These are phyloP conservation scores for Drosophila lutescens DNA, from an alignment of 2,888 invertebrate genomes.

Conservation along the genomic window DNA sequence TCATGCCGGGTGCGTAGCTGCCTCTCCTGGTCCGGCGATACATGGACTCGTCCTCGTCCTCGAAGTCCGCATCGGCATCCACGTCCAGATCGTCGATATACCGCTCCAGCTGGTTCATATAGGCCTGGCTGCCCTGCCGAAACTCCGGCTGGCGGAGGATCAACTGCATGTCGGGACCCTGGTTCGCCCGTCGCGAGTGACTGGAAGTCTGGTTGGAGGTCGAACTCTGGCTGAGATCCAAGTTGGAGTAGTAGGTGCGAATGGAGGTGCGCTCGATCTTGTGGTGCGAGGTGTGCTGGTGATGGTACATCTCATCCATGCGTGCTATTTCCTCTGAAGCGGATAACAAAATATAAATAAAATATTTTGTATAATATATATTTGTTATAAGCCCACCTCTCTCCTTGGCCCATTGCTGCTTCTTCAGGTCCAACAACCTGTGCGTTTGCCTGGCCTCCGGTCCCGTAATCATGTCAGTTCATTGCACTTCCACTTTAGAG, in stretches of 20 bases:
- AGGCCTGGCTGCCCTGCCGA: slow-evolving; percentile 72
- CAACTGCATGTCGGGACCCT: slow-evolving; percentile 44
- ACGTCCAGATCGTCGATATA: slow-evolving; percentile 70
- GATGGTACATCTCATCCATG: slow-evolving; percentile 90
- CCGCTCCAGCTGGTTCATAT: slow-evolving; percentile 69
- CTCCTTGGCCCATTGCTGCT: slow-evolving; percentile 96
- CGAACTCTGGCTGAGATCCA: slow-evolving; percentile 80
- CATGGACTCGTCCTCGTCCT: slow-evolving; percentile 68
- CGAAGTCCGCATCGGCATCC: slow-evolving; percentile 73
- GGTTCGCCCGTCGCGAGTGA: slow-evolving; percentile 33
- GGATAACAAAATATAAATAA: neutral
- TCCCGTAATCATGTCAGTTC: slow-evolving; percentile 81
- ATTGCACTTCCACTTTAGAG: slow-evolving; percentile 55
- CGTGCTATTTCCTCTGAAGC: slow-evolving; percentile 91
- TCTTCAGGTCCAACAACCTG: slow-evolving; percentile 93
- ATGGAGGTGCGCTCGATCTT: slow-evolving; percentile 84
- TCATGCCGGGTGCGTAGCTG: slow-evolving; percentile 70
- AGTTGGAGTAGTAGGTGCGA: slow-evolving; percentile 84
- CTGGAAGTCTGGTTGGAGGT: slow-evolving; percentile 64
- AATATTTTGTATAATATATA: neutral
- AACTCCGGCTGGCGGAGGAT: slow-evolving; percentile 49
- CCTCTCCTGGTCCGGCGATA: slow-evolving; percentile 61
- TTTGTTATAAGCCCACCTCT: slow-evolving; percentile 87
- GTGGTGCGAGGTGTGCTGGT: slow-evolving; percentile 85
- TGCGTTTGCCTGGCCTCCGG: slow-evolving; percentile 81